Percentiles rank a stretch among this genome's conserved stretches.
phyloP scores from a whole-genome alignment of 2,888 invertebrate species.

The Drosophila aldrichi region DNA sequence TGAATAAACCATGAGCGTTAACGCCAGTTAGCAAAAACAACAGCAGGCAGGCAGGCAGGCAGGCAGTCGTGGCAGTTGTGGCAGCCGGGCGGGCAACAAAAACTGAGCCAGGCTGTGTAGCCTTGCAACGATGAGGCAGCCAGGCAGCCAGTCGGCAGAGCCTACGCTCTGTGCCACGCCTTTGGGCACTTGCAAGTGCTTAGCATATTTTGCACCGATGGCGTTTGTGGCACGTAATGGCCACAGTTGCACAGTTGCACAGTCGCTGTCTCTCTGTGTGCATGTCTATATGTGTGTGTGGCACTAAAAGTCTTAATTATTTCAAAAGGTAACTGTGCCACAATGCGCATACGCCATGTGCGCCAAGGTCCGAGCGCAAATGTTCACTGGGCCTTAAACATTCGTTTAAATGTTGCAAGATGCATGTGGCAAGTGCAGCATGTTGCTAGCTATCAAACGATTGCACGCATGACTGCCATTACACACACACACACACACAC shows the following conservation, averaged over 20 bases:
- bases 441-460: conserved; percentile 58
- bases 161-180: conserved; percentile 15
- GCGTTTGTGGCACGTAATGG: conserved; percentile 59
- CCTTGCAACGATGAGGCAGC: conserved; percentile 19
- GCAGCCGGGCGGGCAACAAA: conserved; percentile 16
- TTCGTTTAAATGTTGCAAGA: conserved; percentile 25
- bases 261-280: conserved; percentile 27
- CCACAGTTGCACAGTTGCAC: conserved; percentile 45
- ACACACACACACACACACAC: conserved; percentile 17
- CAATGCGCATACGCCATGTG: conserved; percentile 39
- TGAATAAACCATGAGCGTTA: conserved; percentile 70
- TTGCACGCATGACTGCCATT: conserved; percentile 66
- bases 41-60: no score
- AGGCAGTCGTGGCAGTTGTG: conserved; percentile 1
- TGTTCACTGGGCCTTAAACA: conserved; percentile 37
- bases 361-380: conserved; percentile 24
- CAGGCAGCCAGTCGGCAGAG: conserved; percentile 1
- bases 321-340: conserved; percentile 60
- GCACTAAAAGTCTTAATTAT: conserved; percentile 74
- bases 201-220: conserved; percentile 72
- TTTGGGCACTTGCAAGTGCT: conserved; percentile 51
- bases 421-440: conserved; percentile 22
- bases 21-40: conserved; percentile 71
- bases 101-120: conserved; percentile 38
- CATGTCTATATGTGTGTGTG: conserved; percentile 1